Conservation (phyloP, 35 echinoderm and acorn worm genomes). For the Lytechinus variegatus region DNA sequence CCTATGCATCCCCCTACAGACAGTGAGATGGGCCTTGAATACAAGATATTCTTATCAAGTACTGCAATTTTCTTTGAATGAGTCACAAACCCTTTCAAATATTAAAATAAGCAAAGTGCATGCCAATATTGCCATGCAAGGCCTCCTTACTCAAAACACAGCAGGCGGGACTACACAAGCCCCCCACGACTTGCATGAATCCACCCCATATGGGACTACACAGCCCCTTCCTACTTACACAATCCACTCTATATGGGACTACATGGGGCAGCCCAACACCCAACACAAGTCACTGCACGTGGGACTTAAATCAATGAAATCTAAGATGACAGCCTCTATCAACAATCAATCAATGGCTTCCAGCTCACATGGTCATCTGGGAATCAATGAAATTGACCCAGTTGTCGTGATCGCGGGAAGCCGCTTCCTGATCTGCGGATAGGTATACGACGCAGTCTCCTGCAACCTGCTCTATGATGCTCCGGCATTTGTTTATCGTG, state of each 20-base stretch:
- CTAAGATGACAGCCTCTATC: neutral
- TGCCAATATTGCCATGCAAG: neutral
- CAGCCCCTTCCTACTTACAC: neutral
- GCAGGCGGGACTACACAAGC: constrained; percentile 35
- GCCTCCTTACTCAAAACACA: neutral
- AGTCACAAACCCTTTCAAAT: neutral
- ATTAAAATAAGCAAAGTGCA: neutral
- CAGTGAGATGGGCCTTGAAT: no score
- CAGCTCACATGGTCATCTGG: constrained; percentile 78
- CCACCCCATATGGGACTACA: constrained; percentile 25
- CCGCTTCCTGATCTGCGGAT: constrained; percentile 57
- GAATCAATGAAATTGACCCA: constrained; percentile 80
- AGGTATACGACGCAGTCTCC: constrained; percentile 54
- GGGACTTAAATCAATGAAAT: neutral
- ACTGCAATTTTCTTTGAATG: neutral
- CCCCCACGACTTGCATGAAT: neutral
- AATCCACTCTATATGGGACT: neutral
- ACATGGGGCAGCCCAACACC: neutral
- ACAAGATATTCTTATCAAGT: no score
- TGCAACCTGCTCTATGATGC: constrained; percentile 57
- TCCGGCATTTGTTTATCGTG: constrained; percentile 70
- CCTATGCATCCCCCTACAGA: no score
- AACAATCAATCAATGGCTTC: neutral
- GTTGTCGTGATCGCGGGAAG: constrained; percentile 60
- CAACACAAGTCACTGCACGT: neutral